phyloP scores from a whole-genome alignment of 1,140 invertebrate species.

The Gryllus bimaculatus region DNA sequence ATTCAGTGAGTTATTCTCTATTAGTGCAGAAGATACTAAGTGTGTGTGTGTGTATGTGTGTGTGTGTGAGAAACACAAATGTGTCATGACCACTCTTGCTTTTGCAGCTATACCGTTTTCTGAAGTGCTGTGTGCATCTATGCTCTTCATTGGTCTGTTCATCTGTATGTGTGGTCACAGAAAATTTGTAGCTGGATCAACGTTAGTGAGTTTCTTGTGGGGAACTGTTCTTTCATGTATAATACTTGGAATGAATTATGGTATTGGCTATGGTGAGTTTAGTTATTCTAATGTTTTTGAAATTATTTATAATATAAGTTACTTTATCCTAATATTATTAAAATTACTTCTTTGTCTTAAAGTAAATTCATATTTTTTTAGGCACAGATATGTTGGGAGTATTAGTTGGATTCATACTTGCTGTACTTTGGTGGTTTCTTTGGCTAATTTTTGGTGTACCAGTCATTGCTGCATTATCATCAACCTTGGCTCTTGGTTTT shows the following conservation, averaged over 20 bases:
- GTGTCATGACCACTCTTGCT: conserved; percentile 15
- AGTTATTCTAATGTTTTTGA: neutral
- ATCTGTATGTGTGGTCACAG: conserved; percentile 49
- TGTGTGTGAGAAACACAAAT: neutral
- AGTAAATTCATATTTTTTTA: conserved; percentile 11
- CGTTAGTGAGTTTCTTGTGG: conserved; percentile 39
- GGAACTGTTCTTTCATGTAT: conserved; percentile 35
- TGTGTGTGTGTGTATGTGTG: neutral
- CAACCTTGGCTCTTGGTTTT: conserved; percentile 43
- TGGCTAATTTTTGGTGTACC: conserved; percentile 48
- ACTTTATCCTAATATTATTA: neutral
- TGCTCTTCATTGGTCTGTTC: conserved; percentile 48
- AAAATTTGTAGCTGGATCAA: conserved; percentile 51
- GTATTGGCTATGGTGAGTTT: neutral
- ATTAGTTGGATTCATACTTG: conserved; percentile 39
- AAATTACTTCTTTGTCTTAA: neutral
- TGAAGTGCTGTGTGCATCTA: conserved; percentile 39
- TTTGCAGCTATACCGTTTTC: conserved; percentile 37
- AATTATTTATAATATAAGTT: conserved; percentile 7
- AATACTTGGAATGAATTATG: conserved; percentile 9
- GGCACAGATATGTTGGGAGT: conserved; percentile 15
- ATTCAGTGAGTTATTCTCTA: conserved; percentile 33
- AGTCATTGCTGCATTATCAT: conserved; percentile 43
- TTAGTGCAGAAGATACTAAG: neutral
- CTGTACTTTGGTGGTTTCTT: conserved; percentile 38